These are phyloP conservation scores for Cuculus canorus DNA, from an alignment of 2,797 vertebrate genomes.

Conservation along the genomic window DNA sequence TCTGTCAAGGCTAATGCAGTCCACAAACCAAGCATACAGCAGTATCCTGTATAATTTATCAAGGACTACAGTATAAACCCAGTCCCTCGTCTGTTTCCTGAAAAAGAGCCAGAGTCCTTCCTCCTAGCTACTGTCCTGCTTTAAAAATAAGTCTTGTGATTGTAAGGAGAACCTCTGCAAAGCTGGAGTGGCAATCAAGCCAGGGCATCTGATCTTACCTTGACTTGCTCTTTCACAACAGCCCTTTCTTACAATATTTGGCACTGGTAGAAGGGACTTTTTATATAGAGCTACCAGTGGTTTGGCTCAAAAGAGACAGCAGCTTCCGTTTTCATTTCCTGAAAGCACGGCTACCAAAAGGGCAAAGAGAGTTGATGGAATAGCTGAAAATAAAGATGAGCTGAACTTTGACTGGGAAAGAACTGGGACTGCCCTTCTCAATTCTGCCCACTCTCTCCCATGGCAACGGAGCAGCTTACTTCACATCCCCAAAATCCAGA, in stretches of 20 bases:
- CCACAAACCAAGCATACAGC: neutral
- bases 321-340: conserved; percentile 2
- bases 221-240: conserved; percentile 9
- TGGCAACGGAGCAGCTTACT: neutral
- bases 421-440: neutral
- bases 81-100: conserved; percentile 39
- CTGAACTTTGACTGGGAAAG: neutral
- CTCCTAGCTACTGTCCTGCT: neutral
- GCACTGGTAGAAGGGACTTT: neutral
- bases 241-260: neutral
- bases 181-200: neutral
- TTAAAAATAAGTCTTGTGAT: neutral
- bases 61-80: neutral
- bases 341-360: neutral
- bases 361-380: neutral
- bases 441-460: neutral
- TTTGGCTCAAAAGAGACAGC: neutral
- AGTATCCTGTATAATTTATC: neutral
- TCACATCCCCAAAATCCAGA: neutral
- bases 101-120: neutral
- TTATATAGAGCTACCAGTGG: neutral
- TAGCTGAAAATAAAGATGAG: neutral
- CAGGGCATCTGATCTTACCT: neutral
- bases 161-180: neutral
- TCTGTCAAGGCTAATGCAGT: neutral